Conservation (phyloP, 2,888 invertebrate species). For the Diarsia brunnea region DNA sequence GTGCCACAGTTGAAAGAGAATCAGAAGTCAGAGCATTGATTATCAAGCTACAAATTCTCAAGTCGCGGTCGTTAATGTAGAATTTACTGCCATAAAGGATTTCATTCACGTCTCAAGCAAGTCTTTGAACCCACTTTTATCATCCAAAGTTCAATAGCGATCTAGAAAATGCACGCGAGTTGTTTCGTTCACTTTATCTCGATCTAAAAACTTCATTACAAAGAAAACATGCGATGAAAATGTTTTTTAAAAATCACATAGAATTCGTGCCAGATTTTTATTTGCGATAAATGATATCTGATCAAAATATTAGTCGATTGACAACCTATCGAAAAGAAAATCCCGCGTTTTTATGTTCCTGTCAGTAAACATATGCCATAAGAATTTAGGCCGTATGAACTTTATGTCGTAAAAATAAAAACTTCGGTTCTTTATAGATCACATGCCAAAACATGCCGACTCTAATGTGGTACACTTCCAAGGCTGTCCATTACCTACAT, state of each 20-base stretch:
- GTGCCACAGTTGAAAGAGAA: slow-evolving; percentile 42
- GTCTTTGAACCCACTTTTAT: slow-evolving; percentile 52
- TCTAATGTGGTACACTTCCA: slow-evolving; percentile 10
- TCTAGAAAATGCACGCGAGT: slow-evolving; percentile 32
- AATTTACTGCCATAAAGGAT: slow-evolving; percentile 38
- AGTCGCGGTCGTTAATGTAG: slow-evolving; percentile 51
- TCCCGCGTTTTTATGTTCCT: background rate
- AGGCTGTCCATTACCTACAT: slow-evolving; percentile 6
- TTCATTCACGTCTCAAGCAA: slow-evolving; percentile 31
- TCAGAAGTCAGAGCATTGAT: slow-evolving; percentile 57
- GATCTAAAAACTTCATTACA: slow-evolving; percentile 19
- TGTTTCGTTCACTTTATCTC: slow-evolving; percentile 32
- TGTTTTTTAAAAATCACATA: slow-evolving; percentile 27
- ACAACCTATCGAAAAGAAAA: background rate
- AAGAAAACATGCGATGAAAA: slow-evolving; percentile 33
- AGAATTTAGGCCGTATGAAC: background rate
- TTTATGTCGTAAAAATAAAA: slow-evolving; percentile 1
- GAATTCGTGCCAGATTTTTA: slow-evolving; percentile 7
- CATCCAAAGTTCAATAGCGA: slow-evolving; percentile 14
- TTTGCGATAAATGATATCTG: slow-evolving; percentile 25
- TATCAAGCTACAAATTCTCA: slow-evolving; percentile 42
- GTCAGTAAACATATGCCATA: slow-evolving; percentile 24
- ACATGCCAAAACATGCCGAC: slow-evolving; percentile 7
- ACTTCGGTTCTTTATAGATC: slow-evolving; percentile 11
- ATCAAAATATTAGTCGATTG: slow-evolving; percentile 30